Conservation (phyloP, 2,113 vertebrate species). For the Plecturocebus donacophilus region DNA sequence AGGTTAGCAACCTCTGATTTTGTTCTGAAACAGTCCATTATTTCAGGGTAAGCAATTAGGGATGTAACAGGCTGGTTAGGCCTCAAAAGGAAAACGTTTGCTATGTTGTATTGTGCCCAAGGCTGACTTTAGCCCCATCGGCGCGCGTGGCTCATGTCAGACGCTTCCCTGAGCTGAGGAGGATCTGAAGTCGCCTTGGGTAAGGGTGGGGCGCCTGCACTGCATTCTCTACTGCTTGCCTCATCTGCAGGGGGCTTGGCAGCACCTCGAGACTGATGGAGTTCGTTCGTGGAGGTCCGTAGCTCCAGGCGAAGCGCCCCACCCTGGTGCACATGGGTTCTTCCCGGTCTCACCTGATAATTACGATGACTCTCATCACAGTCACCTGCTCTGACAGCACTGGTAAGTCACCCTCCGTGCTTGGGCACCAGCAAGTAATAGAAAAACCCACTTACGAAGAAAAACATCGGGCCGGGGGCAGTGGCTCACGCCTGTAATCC, state of each 20-base stretch:
- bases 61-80: rapidly evolving
- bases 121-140: background rate
- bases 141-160: rapidly evolving
- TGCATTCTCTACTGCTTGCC: background rate
- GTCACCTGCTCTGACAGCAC: constrained; percentile 79
- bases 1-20: background rate
- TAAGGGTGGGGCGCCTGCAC: rapidly evolving
- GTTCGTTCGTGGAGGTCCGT: constrained; percentile 82
- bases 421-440: rapidly evolving
- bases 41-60: rapidly evolving
- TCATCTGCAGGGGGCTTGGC: constrained; percentile 80
- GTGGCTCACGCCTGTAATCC: too few relatives aligned
- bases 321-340: constrained; percentile 89
- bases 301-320: constrained; percentile 84
- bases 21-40: rapidly evolving
- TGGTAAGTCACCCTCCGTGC: constrained; percentile 70
- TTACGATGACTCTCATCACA: constrained; percentile 87
- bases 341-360: constrained; percentile 91
- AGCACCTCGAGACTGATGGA: constrained; percentile 85
- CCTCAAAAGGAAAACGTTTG: too few relatives aligned
- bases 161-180: rapidly evolving
- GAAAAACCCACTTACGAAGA: rapidly evolving
- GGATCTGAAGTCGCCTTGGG: too few relatives aligned
- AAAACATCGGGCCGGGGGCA: too few relatives aligned
- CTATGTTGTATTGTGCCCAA: rapidly evolving